Evolutionary conservation across 2,113 vertebrate genomes (phyloP).

Genomic region (Melanocharis versteri): DNA sequence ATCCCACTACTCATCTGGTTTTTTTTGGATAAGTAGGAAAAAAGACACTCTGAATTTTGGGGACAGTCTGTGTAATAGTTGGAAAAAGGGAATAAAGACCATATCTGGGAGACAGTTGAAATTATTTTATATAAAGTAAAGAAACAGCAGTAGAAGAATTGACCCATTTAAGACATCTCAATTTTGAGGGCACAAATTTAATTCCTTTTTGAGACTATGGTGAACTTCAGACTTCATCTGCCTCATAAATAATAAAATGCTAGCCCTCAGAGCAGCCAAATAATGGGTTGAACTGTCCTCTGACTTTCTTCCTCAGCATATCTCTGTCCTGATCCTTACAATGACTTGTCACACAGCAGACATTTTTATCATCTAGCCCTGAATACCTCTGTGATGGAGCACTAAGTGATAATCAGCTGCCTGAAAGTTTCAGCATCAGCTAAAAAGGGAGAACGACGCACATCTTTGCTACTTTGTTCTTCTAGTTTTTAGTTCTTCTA

Average conservation of each 20-base stretch:
- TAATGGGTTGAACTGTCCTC: neutral
- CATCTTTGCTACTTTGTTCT: neutral
- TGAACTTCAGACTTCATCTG: neutral
- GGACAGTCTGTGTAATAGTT: neutral
- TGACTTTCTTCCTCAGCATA: neutral
- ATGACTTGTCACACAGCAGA: neutral
- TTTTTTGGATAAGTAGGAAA: neutral
- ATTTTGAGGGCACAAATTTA: neutral
- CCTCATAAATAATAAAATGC: neutral
- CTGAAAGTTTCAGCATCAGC: neutral
- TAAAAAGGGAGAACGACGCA: neutral
- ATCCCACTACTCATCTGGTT: neutral
- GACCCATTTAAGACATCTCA: neutral
- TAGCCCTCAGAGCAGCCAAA: neutral
- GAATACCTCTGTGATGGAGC: neutral
- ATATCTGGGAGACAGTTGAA: neutral
- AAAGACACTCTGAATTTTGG: neutral
- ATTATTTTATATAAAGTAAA: neutral
- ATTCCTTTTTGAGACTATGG: neutral
- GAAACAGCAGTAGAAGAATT: neutral
- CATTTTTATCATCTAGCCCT: neutral
- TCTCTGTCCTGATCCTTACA: neutral
- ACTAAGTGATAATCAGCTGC: neutral
- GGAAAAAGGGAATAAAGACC: neutral
- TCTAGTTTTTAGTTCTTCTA: neutral